Evolutionary conservation across 2,113 vertebrate species (phyloP), one percentile per base, ranked within the genome.

Genomic region (Paracanthobrama guichenoti): DNA sequence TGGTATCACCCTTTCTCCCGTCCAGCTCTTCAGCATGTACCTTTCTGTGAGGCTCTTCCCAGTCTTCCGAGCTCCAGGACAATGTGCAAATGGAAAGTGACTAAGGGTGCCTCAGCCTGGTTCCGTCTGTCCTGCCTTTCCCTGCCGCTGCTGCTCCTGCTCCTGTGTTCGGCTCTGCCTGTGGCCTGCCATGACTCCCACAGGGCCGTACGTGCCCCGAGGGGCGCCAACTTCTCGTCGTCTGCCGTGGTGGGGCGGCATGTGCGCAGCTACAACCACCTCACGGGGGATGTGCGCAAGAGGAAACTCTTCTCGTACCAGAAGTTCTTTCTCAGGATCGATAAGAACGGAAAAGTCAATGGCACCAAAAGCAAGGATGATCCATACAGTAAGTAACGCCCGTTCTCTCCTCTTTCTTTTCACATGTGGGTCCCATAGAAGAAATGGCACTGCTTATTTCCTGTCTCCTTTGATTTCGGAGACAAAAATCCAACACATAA

Each of bases 61-160:
- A 95, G 95, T 91, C 95, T 95, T 93, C 89, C 92, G 95, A 96
- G 96, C 95, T 95, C 96, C 97, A 96, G 96, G 96, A 98, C 97
- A 96, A 99, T 99, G 98, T 97, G 97, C 96, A 97, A 94, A 98
- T 98, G 97, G 97, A 96, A 96, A 96, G 97, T 99, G 97, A 98
- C 94, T 96, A 95, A 97, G 95, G 94, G 96, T 96, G 96, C 96
- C 96, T 94, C 95, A 92, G 96, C 96, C 96, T 97, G 93, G 93
- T 94, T 95, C 95, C 96, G 95, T 95, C 95, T 96, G 94, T 93
- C 93, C 91, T 91, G 90, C 92, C 90, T 92, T 91, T 87, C 91
- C 87, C 87, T 93, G 72, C 92, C 96, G 44, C 91, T 98, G 91
- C 94, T 97, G 62, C 92, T 97, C 84, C 86, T 94, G 89, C 93